Conservation (phyloP, 1,140 invertebrate genomes). For the Propsilocerus akamusi region DNA sequence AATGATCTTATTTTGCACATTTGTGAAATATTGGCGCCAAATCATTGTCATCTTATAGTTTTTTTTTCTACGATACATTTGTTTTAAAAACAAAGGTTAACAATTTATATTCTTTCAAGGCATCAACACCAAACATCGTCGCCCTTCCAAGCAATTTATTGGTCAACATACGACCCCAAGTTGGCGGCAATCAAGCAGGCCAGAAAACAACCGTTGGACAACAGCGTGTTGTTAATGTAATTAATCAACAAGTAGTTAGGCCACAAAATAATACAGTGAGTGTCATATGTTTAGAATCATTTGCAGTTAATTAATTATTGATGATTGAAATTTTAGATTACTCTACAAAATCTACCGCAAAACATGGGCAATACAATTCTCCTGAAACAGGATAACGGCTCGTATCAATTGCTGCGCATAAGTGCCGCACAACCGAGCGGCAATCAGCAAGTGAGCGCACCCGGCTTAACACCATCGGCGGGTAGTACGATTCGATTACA, state of each 20-base stretch:
- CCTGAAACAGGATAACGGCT: slow-evolving; percentile 88
- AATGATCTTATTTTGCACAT: too few species aligned
- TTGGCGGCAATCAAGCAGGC: background rate
- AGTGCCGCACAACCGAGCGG: slow-evolving; percentile 47
- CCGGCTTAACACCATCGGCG: slow-evolving; percentile 23
- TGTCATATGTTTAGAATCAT: background rate
- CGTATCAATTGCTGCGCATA: slow-evolving; percentile 77
- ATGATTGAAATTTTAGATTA: slow-evolving; percentile 45
- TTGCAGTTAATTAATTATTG: too few species aligned
- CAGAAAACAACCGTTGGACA: background rate
- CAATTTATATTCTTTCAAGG: background rate
- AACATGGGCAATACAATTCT: slow-evolving; percentile 48
- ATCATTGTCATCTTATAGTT: too few species aligned
- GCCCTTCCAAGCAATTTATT: background rate
- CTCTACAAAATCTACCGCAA: slow-evolving; percentile 62
- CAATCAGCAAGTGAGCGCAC: slow-evolving; percentile 14
- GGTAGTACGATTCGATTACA: slow-evolving; percentile 30
- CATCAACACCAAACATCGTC: background rate
- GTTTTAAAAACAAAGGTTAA: too few species aligned
- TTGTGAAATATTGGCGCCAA: too few species aligned
- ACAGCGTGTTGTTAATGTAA: background rate
- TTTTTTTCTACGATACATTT: too few species aligned
- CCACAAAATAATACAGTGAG: background rate
- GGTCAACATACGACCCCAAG: background rate
- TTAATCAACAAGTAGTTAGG: slow-evolving; percentile 1